phyloP scores from a whole-genome alignment of 2,113 vertebrate genomes.

The Scartelaos histophorus region DNA sequence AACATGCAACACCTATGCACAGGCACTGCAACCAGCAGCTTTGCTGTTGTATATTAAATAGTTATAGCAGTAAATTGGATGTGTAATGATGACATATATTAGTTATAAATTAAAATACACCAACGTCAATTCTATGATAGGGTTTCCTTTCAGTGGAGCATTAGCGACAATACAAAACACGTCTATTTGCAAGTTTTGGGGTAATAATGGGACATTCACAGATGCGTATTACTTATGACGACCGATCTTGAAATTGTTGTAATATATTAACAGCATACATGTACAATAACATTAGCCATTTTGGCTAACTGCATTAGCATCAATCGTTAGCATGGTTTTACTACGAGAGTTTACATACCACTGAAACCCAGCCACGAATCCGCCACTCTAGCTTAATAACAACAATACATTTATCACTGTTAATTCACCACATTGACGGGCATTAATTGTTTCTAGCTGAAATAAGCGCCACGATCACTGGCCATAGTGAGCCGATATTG shows the following conservation, averaged over 20 bases:
- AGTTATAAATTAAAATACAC: too few relatives aligned
- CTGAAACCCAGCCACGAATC: constrained; percentile 46
- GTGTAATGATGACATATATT: too few relatives aligned
- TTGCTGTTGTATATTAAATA: constrained; percentile 43
- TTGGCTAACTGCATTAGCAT: constrained; percentile 13
- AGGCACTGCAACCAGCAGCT: constrained; percentile 63
- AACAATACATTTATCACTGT: constrained; percentile 27
- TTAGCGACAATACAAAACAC: neutral
- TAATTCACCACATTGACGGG: neutral
- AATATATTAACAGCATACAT: neutral
- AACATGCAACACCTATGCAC: constrained; percentile 38
- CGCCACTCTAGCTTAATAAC: constrained; percentile 40
- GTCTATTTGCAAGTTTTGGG: neutral
- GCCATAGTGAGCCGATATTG: constrained; percentile 6
- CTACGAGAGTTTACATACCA: constrained; percentile 45
- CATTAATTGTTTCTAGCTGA: neutral
- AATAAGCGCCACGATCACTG: neutral
- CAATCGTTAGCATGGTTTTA: constrained; percentile 25
- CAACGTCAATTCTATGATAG: neutral
- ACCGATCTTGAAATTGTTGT: neutral
- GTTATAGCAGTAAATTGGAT: constrained; percentile 24
- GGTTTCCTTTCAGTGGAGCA: neutral
- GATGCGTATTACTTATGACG: too few relatives aligned
- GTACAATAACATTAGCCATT: constrained; percentile 19
- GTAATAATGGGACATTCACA: too few relatives aligned